Conservation (phyloP, 1,140 invertebrate species). For the Gonioctena quinquepunctata region DNA sequence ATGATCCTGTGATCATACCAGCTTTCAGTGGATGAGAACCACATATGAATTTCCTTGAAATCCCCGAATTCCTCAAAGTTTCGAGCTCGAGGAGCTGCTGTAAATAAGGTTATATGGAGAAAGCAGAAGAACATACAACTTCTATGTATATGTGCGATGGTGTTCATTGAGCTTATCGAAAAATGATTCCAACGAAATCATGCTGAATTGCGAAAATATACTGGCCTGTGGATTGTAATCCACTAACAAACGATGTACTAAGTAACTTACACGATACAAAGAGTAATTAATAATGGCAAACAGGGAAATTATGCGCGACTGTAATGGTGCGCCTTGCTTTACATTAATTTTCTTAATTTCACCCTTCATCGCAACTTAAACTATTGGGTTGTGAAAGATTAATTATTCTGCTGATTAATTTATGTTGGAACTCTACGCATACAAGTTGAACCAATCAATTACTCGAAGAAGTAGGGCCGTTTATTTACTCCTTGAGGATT, state of each 20-base stretch:
- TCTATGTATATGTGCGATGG: no score
- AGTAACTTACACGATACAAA: not conserved
- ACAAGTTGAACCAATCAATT: not conserved
- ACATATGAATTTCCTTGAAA: no score
- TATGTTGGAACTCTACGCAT: not conserved
- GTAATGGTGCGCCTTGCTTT: slow-evolving; percentile 2
- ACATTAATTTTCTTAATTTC: slow-evolving; percentile 25
- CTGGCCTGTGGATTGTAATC: no score
- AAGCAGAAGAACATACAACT: no score
- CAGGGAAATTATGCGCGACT: slow-evolving; percentile 2
- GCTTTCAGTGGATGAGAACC: no score
- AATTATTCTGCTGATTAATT: slow-evolving; percentile 16
- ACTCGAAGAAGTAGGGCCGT: not conserved
- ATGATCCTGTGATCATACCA: no score
- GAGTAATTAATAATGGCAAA: slow-evolving; percentile 14
- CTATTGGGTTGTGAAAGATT: slow-evolving; percentile 21
- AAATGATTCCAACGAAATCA: no score
- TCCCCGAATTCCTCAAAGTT: no score
- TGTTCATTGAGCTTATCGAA: no score
- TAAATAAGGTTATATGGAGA: no score
- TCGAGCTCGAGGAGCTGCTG: no score
- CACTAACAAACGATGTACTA: not conserved
- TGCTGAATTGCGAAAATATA: no score
- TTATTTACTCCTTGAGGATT: not conserved
- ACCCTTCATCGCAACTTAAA: slow-evolving; percentile 11